Base-by-base conservation (phyloP, 2,113 vertebrate genomes). In the Datnioides undecimradiatus region DNA sequence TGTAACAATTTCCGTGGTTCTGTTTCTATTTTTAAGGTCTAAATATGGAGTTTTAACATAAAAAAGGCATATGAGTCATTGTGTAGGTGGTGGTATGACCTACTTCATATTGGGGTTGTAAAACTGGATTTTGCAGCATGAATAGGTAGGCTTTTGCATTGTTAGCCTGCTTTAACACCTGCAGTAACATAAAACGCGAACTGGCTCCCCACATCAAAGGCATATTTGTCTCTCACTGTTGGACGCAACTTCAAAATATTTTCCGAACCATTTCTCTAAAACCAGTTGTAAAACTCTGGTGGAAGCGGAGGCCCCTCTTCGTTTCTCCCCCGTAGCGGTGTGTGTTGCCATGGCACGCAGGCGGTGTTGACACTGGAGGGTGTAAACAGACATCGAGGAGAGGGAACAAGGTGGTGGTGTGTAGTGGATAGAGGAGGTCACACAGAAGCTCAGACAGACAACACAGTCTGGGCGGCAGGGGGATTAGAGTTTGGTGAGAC, bases 301-400 rank as follows among this genome's bases (percentile, higher is more conserved):
- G 84, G 76, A 87, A 54, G 76, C 51, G 5, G 76, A 60, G 52
- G 79, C 60, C 51, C 64, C 3, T 38, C 73, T 66, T 65, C 38
- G 13, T 71, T 23, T 31, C 51, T 59, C 45, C 46, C 46, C 66
- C 27, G 21, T 48, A 17, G 55, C 21, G 2, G 31, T 25, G 68
- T 16, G 77, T 43, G 92, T 92, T 90, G 84, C 91, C 83, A 90
- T 87, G 84, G 86, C 57, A 49, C 43, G 33, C 38, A 11, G 74
- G 64, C 8, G 49, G 29, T 92, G 90, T 92, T 93, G 89, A 93
- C 80, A 83, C 78, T 82, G 80, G 40, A 84, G 84, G 88, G 79
- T 73, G 81, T 90, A 92, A 90, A 92, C 82, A 92, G 58, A 81
- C 57, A 12, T 29, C 59, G 73, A 79, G 68, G 40, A 67, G 84